Conservation (phyloP, 1,140 invertebrate genomes). For the Harpegnathos saltator region DNA sequence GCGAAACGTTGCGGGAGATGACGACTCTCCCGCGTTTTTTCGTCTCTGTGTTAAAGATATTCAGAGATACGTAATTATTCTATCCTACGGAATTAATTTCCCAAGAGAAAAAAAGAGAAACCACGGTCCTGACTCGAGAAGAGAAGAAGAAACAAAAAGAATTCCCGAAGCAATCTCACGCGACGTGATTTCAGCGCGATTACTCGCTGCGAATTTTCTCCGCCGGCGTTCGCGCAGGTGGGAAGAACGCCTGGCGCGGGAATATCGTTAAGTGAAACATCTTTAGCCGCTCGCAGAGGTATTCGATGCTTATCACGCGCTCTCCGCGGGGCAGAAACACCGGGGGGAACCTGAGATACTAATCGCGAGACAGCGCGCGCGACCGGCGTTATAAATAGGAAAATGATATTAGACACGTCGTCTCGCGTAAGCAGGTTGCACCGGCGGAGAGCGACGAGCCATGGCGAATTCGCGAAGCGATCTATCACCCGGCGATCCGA, state of each 20-base stretch:
- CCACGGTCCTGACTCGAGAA: too few relatives aligned
- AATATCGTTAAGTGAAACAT: slow-evolving; percentile 59
- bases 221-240: not conserved
- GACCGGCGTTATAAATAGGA: slow-evolving; percentile 80
- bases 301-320: slow-evolving; percentile 60
- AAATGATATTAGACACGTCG: slow-evolving; percentile 79
- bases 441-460: slow-evolving; percentile 71
- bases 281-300: slow-evolving; percentile 58
- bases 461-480: slow-evolving; percentile 30
- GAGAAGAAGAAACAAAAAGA: not conserved
- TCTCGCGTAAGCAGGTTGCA: slow-evolving; percentile 81
- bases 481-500: slow-evolving; percentile 56
- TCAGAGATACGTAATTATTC: too few relatives aligned
- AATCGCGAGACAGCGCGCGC: slow-evolving; percentile 76
- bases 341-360: slow-evolving; percentile 75
- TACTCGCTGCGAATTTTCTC: not conserved
- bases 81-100: too few relatives aligned
- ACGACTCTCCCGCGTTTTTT: too few relatives aligned
- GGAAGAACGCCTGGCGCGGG: not conserved
- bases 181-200: not conserved
- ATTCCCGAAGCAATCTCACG: not conserved
- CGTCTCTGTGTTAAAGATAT: too few relatives aligned
- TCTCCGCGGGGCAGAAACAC: slow-evolving; percentile 50
- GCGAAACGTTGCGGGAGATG: too few relatives aligned
- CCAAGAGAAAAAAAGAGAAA: too few relatives aligned